Conservation (phyloP, 1,140 invertebrate genomes). For the Lepeophtheirus salmonis region DNA sequence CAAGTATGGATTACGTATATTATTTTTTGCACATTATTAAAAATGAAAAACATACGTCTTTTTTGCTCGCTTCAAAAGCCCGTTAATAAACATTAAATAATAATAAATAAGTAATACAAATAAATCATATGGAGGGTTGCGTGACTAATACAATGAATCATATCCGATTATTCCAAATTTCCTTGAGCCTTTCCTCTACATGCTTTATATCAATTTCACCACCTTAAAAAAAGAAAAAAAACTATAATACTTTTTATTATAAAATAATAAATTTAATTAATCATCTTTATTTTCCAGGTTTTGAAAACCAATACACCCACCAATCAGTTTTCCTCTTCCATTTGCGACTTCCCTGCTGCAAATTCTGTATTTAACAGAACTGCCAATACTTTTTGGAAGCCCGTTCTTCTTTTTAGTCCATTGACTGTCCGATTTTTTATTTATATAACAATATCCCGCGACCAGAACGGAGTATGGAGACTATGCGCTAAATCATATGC, state of each 20-base stretch:
- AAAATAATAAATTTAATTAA: not conserved
- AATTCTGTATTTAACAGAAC: not conserved
- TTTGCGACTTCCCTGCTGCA: not conserved
- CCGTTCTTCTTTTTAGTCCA: not conserved
- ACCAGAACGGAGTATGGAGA: not conserved
- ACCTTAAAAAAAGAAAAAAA: no score
- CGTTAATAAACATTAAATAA: no score
- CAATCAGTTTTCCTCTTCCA: not conserved
- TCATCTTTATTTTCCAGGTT: not conserved
- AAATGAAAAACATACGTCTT: no score
- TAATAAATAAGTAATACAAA: no score
- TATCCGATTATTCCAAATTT: no score
- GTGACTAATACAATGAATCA: no score
- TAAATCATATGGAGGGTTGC: no score
- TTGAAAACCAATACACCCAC: not conserved
- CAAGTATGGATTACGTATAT: not conserved
- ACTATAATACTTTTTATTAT: no score
- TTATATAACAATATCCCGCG: not conserved
- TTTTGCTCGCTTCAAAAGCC: no score
- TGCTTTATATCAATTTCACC: no score
- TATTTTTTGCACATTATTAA: no score
- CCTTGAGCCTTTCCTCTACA: no score
- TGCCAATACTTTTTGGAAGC: not conserved
- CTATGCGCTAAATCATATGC: not conserved
- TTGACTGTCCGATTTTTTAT: not conserved